Evolutionary conservation across 2,797 vertebrate species (phyloP).

Genomic region (Pseudochirops corinnae): DNA sequence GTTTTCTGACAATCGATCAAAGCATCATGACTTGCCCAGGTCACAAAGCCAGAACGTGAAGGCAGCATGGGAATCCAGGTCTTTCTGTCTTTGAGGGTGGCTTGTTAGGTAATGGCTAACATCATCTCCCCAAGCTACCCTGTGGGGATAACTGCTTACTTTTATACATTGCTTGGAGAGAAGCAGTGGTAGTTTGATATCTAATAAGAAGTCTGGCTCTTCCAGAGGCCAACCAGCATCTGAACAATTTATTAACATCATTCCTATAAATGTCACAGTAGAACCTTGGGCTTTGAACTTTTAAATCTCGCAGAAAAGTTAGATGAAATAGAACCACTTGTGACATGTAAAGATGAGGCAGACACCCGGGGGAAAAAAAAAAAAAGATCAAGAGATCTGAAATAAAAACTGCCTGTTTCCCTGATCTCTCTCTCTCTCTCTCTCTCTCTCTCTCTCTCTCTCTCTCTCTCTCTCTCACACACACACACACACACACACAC

Average conservation of each 20-base stretch:
- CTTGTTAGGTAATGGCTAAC: background rate
- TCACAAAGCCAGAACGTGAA: background rate
- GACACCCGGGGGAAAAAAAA: background rate
- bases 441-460: too few species aligned
- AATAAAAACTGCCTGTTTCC: constrained; percentile 35
- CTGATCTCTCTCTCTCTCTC: too few species aligned
- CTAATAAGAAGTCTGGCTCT: background rate
- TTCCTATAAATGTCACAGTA: constrained; percentile 42
- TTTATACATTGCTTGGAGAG: background rate
- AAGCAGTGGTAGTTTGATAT: background rate
- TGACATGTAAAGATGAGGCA: constrained; percentile 40
- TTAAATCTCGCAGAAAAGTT: constrained; percentile 38
- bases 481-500: too few species aligned
- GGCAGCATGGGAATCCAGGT: background rate
- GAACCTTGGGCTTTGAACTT: constrained; percentile 46
- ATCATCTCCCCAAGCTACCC: background rate
- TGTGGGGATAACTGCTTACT: background rate
- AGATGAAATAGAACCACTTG: constrained; percentile 54
- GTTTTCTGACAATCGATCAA: background rate
- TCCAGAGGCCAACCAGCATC: constrained; percentile 1
- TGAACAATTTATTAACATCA: constrained; percentile 51
- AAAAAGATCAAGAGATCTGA: constrained; percentile 11
- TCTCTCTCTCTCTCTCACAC: too few species aligned
- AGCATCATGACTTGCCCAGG: background rate
- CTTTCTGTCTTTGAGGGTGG: background rate